These are phyloP conservation scores for Drosophila punjabiensis DNA, from an alignment of 1,140 invertebrate species.

Conservation along the genomic window DNA sequence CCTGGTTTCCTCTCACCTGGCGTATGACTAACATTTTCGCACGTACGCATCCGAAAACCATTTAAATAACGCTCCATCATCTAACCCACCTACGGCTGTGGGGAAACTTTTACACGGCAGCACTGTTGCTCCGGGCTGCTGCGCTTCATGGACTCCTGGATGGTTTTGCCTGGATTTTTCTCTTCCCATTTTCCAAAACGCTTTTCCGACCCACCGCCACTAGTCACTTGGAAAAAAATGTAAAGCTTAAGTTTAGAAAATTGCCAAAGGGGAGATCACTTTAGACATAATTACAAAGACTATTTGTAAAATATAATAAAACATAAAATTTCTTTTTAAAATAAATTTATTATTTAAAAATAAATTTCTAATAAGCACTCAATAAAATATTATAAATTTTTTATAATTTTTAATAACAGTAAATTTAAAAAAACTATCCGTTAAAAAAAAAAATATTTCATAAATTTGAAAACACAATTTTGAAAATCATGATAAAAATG, in stretches of 20 bases:
- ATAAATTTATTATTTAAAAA: not conserved
- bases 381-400: not conserved
- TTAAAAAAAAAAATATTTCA: not conserved
- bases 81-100: slow-evolving; percentile 22
- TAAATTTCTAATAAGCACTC: not conserved
- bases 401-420: too few species aligned
- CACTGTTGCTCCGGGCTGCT: slow-evolving; percentile 33
- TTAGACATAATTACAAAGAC: not conserved
- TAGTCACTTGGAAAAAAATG: slow-evolving; percentile 6
- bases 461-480: not conserved
- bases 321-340: too few species aligned
- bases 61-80: slow-evolving; percentile 82
- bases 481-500: too few species aligned
- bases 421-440: too few species aligned
- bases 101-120: slow-evolving; percentile 66
- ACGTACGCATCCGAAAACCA: slow-evolving; percentile 78
- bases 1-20: slow-evolving; percentile 21
- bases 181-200: not conserved
- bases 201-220: slow-evolving; percentile 23
- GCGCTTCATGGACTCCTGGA: slow-evolving; percentile 42
- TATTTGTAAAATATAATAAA: not conserved
- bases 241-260: not conserved
- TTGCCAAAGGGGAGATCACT: not conserved
- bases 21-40: slow-evolving; percentile 74
- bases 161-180: slow-evolving; percentile 25